Evolutionary conservation across 2,888 invertebrate species (phyloP).

Genomic region (Rhingia rostrata): DNA sequence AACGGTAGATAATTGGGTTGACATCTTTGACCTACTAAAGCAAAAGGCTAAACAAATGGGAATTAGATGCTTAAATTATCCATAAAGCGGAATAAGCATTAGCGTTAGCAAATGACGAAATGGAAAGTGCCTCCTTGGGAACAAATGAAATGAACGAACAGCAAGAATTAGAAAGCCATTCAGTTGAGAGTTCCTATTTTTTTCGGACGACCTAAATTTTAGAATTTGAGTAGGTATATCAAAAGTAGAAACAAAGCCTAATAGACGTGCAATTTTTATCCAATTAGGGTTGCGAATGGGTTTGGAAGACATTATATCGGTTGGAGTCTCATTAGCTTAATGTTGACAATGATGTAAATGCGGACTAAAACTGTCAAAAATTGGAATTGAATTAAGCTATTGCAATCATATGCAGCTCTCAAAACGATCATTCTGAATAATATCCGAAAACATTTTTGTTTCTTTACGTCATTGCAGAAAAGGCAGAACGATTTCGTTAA

Average conservation of each 20-base stretch:
- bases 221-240: constrained; percentile 24
- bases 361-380: too few relatives aligned
- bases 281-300: constrained; percentile 18
- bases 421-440: too few relatives aligned
- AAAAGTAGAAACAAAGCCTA: constrained; percentile 22
- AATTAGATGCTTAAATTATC: constrained; percentile 60
- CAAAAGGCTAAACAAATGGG: constrained; percentile 25
- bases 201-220: constrained; percentile 35
- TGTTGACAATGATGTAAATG: neutral
- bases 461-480: too few relatives aligned
- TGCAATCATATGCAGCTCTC: too few relatives aligned
- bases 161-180: constrained; percentile 26
- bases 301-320: neutral
- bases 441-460: too few relatives aligned
- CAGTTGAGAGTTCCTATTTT: neutral
- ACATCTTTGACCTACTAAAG: constrained; percentile 55
- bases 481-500: too few relatives aligned
- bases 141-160: neutral
- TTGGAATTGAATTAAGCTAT: too few relatives aligned
- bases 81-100: constrained; percentile 36
- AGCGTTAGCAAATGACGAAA: constrained; percentile 4
- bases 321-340: neutral
- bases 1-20: constrained; percentile 53
- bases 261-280: constrained; percentile 10
- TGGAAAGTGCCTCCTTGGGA: constrained; percentile 32